Evolutionary conservation across 2,113 vertebrate species (phyloP), one percentile per base, ranked within the genome.

Genomic region (Tupaia chinensis): DNA sequence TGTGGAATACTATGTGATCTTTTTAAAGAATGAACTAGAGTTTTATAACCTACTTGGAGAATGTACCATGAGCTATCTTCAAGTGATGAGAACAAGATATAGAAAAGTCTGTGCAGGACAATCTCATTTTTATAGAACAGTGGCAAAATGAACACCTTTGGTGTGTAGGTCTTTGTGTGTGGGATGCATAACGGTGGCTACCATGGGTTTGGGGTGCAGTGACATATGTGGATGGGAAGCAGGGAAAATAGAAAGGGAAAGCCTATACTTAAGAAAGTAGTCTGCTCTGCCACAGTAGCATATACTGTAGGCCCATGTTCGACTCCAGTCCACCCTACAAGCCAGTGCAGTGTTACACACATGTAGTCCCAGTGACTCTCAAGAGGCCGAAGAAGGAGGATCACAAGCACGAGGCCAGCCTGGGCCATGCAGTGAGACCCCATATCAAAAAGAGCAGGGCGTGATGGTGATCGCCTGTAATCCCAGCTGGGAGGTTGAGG

Each of bases 21-120:
- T 72, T 78, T 93, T 58, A 79, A 97, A 96, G 81, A 79, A 95
- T 66, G 44, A 86, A 25, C 73, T 66, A 34, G 68, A 56, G 54
- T 70, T 77, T 89, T 60, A 19, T 25, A 2, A 25, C 34, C 17
- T 19, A 10, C 44, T 89, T 66, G 76, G 72, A 91, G 91, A 93
- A 68, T 63, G 32, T 82, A 53, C 91, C 34, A 25, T 73, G 83
- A 73, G 77, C 27, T 77, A 9, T 54, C 86, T 95, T 92, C 70
- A 76, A 86, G 7, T n/a, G 69, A 68, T 27, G 89, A 82, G 77
- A 83, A 29, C 27, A 77, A 76, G 76, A 74, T 27, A 17, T 80
- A 32, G 88, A n/a, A 72, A 69, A 73, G 22, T 93, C 54, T 91
- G 9, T 22, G 27, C 0, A 0, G 22, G 69, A 4, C 53, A 13